Evolutionary conservation across 2,888 invertebrate species (phyloP).

Genomic region (Liopterus haemorrhoidalis): DNA sequence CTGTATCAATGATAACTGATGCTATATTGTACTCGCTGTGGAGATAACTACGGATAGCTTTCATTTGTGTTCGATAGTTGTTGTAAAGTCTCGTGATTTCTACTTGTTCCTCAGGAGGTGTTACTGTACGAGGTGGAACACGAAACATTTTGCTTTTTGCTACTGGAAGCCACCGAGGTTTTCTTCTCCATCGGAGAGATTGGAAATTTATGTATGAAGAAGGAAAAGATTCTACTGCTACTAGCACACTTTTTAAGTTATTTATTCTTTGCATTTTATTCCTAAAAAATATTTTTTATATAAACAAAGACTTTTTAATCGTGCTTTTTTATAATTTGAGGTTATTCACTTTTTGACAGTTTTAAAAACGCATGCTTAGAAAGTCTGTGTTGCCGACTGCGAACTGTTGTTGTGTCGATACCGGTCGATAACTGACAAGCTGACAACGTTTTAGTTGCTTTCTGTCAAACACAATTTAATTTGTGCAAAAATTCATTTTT

Average conservation of each 20-base stretch:
- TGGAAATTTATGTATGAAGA: slow-evolving; percentile 28
- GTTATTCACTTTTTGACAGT: neutral
- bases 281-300: neutral
- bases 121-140: slow-evolving; percentile 55
- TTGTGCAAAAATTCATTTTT: slow-evolving; percentile 17
- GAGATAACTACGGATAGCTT: slow-evolving; percentile 44
- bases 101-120: slow-evolving; percentile 56
- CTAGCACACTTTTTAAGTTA: slow-evolving; percentile 14
- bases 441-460: slow-evolving; percentile 15
- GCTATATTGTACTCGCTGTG: slow-evolving; percentile 33
- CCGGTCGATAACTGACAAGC: slow-evolving; percentile 14
- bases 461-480: slow-evolving; percentile 17
- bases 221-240: slow-evolving; percentile 12
- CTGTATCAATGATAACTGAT: slow-evolving; percentile 37
- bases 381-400: slow-evolving; percentile 16
- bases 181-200: slow-evolving; percentile 56
- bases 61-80: slow-evolving; percentile 57
- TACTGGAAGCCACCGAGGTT: slow-evolving; percentile 73
- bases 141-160: slow-evolving; percentile 75
- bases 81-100: slow-evolving; percentile 65
- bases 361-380: neutral
- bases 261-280: slow-evolving; percentile 11
- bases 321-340: neutral
- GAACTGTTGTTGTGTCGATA: slow-evolving; percentile 15
- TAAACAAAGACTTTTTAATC: neutral